phyloP scores from a whole-genome alignment of 2,113 vertebrate species.

The Tetrao urogallus region DNA sequence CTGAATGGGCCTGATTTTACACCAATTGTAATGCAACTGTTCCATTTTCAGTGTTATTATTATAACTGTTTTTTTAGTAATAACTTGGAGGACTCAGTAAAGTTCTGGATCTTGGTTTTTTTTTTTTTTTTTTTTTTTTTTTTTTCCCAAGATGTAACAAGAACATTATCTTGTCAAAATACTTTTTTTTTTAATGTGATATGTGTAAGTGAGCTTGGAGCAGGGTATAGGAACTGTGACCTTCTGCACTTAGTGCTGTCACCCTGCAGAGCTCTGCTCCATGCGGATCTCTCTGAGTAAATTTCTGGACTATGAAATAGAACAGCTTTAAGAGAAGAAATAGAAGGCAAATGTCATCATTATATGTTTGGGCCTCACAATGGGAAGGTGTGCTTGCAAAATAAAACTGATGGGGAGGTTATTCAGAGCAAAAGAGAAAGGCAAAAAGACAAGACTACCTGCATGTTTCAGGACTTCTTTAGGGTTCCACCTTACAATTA shows the following conservation, averaged over 20 bases:
- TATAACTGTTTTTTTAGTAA: background rate
- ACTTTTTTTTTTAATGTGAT: background rate
- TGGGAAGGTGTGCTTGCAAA: background rate
- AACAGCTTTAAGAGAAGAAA: slow-evolving; percentile 5
- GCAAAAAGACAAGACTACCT: background rate
- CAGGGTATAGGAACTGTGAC: background rate
- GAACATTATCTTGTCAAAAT: background rate
- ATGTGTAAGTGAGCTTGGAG: background rate
- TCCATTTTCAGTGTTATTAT: background rate
- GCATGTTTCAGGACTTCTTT: background rate
- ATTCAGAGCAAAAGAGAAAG: background rate
- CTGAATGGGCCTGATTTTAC: background rate
- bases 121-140: background rate
- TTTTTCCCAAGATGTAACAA: background rate
- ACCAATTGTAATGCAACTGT: background rate
- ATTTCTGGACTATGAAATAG: background rate
- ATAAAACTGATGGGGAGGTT: background rate
- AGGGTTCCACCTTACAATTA: background rate
- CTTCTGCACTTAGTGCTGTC: background rate
- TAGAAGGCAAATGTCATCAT: background rate
- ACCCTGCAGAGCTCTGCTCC: background rate
- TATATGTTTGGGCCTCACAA: background rate
- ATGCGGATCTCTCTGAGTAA: background rate
- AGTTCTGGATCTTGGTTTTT: background rate
- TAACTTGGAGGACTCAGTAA: background rate